Evolutionary conservation across 2,113 vertebrate species (phyloP), one percentile per base, ranked within the genome.

Genomic region (Ceyx margarethae): DNA sequence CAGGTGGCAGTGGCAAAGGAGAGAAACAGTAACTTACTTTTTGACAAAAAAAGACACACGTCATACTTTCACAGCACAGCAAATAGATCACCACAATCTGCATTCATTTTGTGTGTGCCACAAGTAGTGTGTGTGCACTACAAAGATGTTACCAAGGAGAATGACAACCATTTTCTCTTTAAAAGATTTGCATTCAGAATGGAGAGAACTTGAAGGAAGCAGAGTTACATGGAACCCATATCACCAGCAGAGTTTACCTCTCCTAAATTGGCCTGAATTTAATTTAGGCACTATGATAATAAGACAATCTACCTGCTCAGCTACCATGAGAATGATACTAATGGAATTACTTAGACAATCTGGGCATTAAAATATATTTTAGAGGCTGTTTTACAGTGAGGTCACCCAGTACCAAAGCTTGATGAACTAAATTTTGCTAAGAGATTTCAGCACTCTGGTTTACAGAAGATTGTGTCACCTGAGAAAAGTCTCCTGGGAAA

Each of bases 281-380:
- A 93, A 96, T 72, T 89, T 79, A 87, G 57, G 48, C 57, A 57
- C 79, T 78, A 60, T 61, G 72, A 89, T 87, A 93, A 94, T 85
- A 94, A 87, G 71, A 92, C 86, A 87, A 92, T 90, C 81, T 93
- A 93, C 81, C 85, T 74, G 61, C 84, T 96, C 78, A 92, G 87
- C 81, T 95, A 91, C 75, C 91, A 67, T 53, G 78, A 95, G 89
- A 93, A 93, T 10, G 79, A 87, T 91, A 87, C 48, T 85, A 94
- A 95, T 77, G 57, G 89, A 94, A 96, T 93, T 96, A 93, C 48
- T 78, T 29, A 77, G 64, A 71, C 91, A 95, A 93, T 86, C 86
- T 93, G 92, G 78, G 87, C 51, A 89, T 67, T 53, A 46, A 79
- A 89, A 93, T 66, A 58, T 58, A 93, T 85, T 95, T 93, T 48